phyloP scores from a whole-genome alignment of 2,888 invertebrate genomes.

The Tryphoninae sp. region DNA sequence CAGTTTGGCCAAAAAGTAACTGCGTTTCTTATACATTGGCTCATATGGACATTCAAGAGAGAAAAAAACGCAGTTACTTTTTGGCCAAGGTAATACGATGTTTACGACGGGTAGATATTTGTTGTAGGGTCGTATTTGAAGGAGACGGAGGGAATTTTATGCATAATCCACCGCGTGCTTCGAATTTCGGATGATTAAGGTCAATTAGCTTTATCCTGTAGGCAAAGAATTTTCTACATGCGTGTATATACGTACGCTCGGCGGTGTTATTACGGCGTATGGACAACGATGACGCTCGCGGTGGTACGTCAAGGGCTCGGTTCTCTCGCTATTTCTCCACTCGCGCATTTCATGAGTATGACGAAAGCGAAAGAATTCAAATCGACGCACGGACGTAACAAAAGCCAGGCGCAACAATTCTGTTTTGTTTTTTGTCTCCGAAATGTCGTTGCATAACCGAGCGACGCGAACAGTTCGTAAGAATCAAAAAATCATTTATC shows the following conservation, averaged over 20 bases:
- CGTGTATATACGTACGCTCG: not conserved
- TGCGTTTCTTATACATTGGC: no score
- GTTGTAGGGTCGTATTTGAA: not conserved
- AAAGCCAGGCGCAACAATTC: not conserved
- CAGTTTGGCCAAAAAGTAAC: no score
- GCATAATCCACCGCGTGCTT: slow-evolving; percentile 35
- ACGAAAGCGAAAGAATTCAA: slow-evolving; percentile 8
- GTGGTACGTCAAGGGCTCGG: not conserved
- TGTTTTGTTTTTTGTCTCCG: not conserved
- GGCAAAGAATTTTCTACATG: slow-evolving; percentile 23
- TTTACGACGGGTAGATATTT: not conserved
- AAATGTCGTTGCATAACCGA: not conserved
- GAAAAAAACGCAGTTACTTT: no score
- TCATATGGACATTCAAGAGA: no score
- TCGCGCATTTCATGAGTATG: slow-evolving; percentile 13
- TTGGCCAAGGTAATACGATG: no score
- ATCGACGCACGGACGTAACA: not conserved
- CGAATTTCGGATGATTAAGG: slow-evolving; percentile 35
- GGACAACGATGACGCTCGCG: not conserved
- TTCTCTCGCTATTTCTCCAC: not conserved
- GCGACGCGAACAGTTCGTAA: not conserved
- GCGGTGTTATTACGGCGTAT: not conserved
- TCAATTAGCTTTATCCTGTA: slow-evolving; percentile 41
- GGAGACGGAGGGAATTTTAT: slow-evolving; percentile 13
- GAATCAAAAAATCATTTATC: not conserved